Conservation (phyloP, 2,797 vertebrate genomes). For the Aeoliscus strigatus region DNA sequence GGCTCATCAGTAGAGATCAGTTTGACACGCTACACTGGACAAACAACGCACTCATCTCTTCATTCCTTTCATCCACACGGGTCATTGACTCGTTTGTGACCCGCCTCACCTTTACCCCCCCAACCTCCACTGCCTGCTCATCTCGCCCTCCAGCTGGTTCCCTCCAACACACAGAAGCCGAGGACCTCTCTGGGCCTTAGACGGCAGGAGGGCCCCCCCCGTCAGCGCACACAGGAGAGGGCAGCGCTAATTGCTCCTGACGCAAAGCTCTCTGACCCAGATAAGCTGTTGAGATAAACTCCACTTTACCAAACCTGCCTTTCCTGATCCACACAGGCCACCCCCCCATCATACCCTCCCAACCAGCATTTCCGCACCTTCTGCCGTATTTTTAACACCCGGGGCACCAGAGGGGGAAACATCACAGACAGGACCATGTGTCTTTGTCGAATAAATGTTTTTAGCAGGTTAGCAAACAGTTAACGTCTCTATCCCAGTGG, state of each 20-base stretch:
- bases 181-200: conserved; percentile 46
- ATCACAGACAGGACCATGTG: not conserved
- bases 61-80: conserved; percentile 28
- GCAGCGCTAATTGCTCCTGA: conserved; percentile 80
- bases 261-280: conserved; percentile 81
- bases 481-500: too few species aligned
- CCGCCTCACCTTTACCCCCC: conserved; percentile 1
- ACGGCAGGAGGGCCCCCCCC: conserved; percentile 72
- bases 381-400: conserved; percentile 59
- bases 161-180: conserved; percentile 47
- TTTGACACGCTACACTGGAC: conserved; percentile 25
- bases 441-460: not conserved
- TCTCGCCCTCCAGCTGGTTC: conserved; percentile 60
- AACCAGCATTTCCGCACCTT: conserved; percentile 52
- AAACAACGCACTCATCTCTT: conserved; percentile 26
- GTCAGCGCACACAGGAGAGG: conserved; percentile 62
- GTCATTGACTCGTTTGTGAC: conserved; percentile 35
- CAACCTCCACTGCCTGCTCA: conserved; percentile 22
- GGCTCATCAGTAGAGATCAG: conserved; percentile 47
- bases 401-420: not conserved
- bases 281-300: conserved; percentile 79
- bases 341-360: conserved; percentile 32
- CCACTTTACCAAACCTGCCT: conserved; percentile 80
- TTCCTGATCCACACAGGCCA: conserved; percentile 59
- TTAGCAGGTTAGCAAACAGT: too few species aligned